Evolutionary conservation across 2,888 invertebrate species (phyloP).

Genomic region (Agrochola lychnidis): DNA sequence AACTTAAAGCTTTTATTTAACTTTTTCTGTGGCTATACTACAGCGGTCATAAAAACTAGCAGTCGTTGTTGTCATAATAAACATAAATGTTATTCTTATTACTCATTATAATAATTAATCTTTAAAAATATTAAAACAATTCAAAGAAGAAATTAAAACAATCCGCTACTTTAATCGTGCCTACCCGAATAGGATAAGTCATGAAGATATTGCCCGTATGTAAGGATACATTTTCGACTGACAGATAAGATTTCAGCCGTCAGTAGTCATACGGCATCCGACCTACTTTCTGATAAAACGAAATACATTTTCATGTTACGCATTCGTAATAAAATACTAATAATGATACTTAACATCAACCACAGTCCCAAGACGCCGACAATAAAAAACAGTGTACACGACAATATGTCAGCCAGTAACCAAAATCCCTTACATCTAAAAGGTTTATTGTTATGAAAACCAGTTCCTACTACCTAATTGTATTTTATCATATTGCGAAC

Average conservation of each 20-base stretch:
- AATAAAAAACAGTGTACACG: conserved; percentile 65
- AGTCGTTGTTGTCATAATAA: background rate
- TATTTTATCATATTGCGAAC: conserved; percentile 20
- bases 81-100: background rate
- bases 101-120: background rate
- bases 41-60: background rate
- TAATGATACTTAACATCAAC: conserved; percentile 67
- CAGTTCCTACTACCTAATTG: conserved; percentile 40
- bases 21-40: conserved; percentile 9
- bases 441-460: conserved; percentile 57
- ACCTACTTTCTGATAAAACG: conserved; percentile 62
- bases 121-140: background rate
- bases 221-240: conserved; percentile 40
- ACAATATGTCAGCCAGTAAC: conserved; percentile 58
- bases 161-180: background rate
- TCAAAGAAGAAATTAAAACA: background rate
- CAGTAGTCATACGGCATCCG: conserved; percentile 53
- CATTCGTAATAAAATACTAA: conserved; percentile 65
- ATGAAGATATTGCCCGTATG: conserved; percentile 36
- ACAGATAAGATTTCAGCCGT: conserved; percentile 51
- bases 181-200: conserved; percentile 17
- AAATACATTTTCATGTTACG: conserved; percentile 60
- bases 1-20: conserved; percentile 32
- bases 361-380: conserved; percentile 60
- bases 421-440: conserved; percentile 54